Percentiles rank a stretch among this genome's conserved stretches.
phyloP scores from a whole-genome alignment of 2,113 vertebrate species.

The Phyllopteryx taeniolatus region DNA sequence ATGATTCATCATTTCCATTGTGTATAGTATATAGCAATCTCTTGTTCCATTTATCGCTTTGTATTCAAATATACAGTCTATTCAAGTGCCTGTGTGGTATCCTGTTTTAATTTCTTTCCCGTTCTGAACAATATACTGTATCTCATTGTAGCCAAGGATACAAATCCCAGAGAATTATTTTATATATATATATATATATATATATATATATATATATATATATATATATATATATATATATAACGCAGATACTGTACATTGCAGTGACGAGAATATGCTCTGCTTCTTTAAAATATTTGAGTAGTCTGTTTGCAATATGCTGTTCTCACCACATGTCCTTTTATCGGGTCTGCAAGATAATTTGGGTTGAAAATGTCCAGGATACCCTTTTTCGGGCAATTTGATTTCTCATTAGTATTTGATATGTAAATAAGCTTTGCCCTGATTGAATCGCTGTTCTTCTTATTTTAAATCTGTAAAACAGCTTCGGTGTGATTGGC shows the following conservation, averaged over 20 bases:
- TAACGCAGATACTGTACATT: not conserved
- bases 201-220: too few relatives aligned
- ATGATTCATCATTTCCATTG: conserved; percentile 73
- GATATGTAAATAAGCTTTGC: too few relatives aligned
- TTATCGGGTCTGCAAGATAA: too few relatives aligned
- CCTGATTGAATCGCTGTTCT: too few relatives aligned
- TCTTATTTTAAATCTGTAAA: too few relatives aligned
- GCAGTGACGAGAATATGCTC: not conserved
- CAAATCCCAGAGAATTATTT: not conserved
- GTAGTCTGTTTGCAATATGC: not conserved
- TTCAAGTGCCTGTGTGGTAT: conserved; percentile 16
- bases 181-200: too few relatives aligned
- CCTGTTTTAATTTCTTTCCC: conserved; percentile 28
- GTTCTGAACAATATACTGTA: not conserved
- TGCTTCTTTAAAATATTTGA: not conserved
- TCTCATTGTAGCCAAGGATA: not conserved
- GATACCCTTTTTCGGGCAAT: too few relatives aligned
- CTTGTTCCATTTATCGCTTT: conserved; percentile 13
- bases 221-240: too few relatives aligned
- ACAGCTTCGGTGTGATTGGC: too few relatives aligned
- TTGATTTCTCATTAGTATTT: too few relatives aligned
- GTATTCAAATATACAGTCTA: conserved; percentile 21
- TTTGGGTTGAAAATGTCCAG: too few relatives aligned
- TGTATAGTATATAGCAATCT: conserved; percentile 28
- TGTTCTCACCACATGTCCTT: not conserved